A percentile compares a stretch with the other conserved stretches of the same genome.
Evolutionary conservation across 2,113 vertebrate species (phyloP).

Genomic region (Neotoma lepida): DNA sequence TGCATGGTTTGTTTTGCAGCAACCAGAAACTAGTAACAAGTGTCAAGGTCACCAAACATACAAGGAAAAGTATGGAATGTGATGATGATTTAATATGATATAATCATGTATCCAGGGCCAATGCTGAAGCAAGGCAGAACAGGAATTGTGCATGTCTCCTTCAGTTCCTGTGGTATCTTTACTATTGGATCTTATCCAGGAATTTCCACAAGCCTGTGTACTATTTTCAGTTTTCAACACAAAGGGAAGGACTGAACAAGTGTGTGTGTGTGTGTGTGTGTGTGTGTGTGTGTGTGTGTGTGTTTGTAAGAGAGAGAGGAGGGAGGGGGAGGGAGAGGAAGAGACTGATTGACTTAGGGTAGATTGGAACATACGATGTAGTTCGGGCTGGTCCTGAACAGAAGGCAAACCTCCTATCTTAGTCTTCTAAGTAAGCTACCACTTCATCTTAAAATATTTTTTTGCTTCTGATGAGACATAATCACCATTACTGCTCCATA

Average conservation of each 20-base stretch:
- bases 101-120: neutral
- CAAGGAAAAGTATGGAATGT: neutral
- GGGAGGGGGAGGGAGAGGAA: neutral
- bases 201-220: neutral
- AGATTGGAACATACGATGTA: neutral
- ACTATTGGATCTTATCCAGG: neutral
- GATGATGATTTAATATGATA: neutral
- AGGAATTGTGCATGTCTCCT: neutral
- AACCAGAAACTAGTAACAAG: neutral
- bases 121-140: neutral
- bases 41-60: neutral
- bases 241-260: neutral
- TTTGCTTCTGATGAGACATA: slow-evolving; percentile 13
- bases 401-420: neutral
- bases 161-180: neutral
- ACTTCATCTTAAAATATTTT: neutral
- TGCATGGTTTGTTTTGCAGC: neutral
- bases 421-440: neutral
- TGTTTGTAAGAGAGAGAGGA: neutral
- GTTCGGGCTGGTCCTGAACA: neutral
- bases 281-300: neutral
- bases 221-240: neutral
- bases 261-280: neutral
- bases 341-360: neutral
- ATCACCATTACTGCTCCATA: neutral